A percentile compares a stretch with the other conserved stretches of the same genome.
These are phyloP conservation scores for Poecilia velifera DNA, from an alignment of 2,797 vertebrate genomes.

Conservation along the genomic window DNA sequence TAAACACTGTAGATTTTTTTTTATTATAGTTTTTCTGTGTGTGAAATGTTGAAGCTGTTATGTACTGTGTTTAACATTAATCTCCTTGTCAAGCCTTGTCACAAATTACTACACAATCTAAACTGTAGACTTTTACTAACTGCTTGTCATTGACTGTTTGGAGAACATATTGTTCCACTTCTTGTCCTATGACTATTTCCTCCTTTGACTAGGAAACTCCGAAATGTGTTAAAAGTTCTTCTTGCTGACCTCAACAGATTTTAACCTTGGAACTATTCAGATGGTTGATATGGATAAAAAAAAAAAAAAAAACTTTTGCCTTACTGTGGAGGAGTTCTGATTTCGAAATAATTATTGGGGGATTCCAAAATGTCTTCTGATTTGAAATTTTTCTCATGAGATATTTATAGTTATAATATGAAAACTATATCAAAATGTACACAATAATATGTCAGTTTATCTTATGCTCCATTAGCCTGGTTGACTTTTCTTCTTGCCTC, in stretches of 20 bases:
- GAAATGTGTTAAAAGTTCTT: not conserved
- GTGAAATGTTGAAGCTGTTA: too few relatives aligned
- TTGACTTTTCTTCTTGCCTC: not conserved
- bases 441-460: not conserved
- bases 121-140: conserved; percentile 4
- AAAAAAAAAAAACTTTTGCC: not conserved
- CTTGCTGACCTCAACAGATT: not conserved
- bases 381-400: not conserved
- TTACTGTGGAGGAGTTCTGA: too few relatives aligned
- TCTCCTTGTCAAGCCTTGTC: too few relatives aligned
- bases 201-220: not conserved
- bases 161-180: not conserved
- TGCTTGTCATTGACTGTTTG: not conserved
- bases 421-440: not conserved
- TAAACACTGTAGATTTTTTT: too few relatives aligned
- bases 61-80: too few relatives aligned
- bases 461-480: not conserved
- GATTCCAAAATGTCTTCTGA: not conserved
- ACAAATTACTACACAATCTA: not conserved
- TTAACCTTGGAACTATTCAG: not conserved
- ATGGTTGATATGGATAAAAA: not conserved
- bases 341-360: not conserved
- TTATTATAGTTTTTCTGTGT: too few relatives aligned
- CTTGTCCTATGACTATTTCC: not conserved
- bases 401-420: not conserved